Base-by-base conservation (phyloP, 30 jellyfish, hydroid and myxozoan species). In the Hydra vulgaris region DNA sequence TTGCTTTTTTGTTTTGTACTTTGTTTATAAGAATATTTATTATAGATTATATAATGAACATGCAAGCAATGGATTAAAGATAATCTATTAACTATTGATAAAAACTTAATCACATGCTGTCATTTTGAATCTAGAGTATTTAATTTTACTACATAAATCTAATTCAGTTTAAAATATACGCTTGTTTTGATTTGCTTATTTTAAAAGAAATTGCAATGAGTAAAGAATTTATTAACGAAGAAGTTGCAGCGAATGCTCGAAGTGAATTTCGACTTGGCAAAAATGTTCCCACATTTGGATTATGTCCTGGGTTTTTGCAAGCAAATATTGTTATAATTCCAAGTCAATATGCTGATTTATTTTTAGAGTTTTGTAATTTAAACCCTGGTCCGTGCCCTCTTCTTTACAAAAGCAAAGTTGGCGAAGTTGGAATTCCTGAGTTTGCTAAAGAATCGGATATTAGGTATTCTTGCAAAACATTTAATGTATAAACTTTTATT, bases 321-420 rank as follows among this genome's bases (percentile, higher is more conserved):
- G 82, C 95, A 71, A 89, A 89, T 61, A 54, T 85, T 18, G 90
- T 94, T 15, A 82, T 89, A 12, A 61, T 89, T 0, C 94, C 78
- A 15, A 74, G 81, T 12, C 84, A 83, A 18, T 80, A 73, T 76
- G 97, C 97, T 8, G 79, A 74, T 17, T 85, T 79, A 68, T 89
- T 89, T 84, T 54, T 55, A 24, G 86, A 89, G 53, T 89, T 89
- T 89, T 82, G 87, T 18, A 86, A 82, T 26, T 71, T 25, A 26
- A 89, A 89, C 77, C 54, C 81, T 61, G 89, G 94, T 0, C 88
- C 95, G 0, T 89, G 95, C 40, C 95, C 97, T 26, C 54, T 89
- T 81, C 73, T 89, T 0, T 85, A 77, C 73, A 84, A 81, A 68
- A 89, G 97, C 80, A 67, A 85, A 77, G 86, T 75, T 81, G 97